These are phyloP conservation scores for Criorhina ranunculi DNA, from an alignment of 2,888 invertebrate species.

Conservation along the genomic window DNA sequence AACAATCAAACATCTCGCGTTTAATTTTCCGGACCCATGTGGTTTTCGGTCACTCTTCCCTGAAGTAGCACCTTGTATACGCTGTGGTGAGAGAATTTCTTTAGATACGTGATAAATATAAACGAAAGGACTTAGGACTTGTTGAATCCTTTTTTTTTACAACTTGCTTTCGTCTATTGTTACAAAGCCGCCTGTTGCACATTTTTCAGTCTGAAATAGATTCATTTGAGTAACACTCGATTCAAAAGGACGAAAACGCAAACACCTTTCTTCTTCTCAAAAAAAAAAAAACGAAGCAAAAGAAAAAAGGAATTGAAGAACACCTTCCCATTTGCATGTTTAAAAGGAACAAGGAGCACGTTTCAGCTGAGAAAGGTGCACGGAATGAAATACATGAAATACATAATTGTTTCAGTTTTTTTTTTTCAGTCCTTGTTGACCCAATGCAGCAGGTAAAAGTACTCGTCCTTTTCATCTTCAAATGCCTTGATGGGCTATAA, in stretches of 20 bases:
- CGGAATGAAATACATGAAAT: slow-evolving; percentile 61
- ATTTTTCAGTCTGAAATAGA: slow-evolving; percentile 35
- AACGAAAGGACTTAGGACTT: slow-evolving; percentile 26
- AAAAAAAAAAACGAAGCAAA: not conserved
- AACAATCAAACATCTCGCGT: not conserved
- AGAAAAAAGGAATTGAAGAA: slow-evolving; percentile 38
- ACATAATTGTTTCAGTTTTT: slow-evolving; percentile 60
- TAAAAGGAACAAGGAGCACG: slow-evolving; percentile 72
- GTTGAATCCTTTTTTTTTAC: slow-evolving; percentile 55
- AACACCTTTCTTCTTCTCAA: slow-evolving; percentile 56
- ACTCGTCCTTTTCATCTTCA: slow-evolving; percentile 12
- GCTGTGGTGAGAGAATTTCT: not conserved
- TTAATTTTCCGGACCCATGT: slow-evolving; percentile 23
- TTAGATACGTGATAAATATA: slow-evolving; percentile 46
- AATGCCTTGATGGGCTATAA: slow-evolving; percentile 30
- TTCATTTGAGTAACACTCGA: slow-evolving; percentile 28
- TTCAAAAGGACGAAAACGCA: slow-evolving; percentile 60
- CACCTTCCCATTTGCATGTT: slow-evolving; percentile 77
- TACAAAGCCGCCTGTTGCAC: slow-evolving; percentile 67
- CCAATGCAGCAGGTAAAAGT: slow-evolving; percentile 58
- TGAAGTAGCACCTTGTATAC: slow-evolving; percentile 36
- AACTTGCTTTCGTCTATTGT: slow-evolving; percentile 49
- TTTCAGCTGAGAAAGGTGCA: slow-evolving; percentile 77
- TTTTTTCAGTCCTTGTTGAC: slow-evolving; percentile 34
- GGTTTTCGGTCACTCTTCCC: slow-evolving; percentile 17